Evolutionary conservation across 2,797 vertebrate genomes (phyloP), one percentile per base, ranked within the genome.

Genomic region (Myotis vivesi): DNA sequence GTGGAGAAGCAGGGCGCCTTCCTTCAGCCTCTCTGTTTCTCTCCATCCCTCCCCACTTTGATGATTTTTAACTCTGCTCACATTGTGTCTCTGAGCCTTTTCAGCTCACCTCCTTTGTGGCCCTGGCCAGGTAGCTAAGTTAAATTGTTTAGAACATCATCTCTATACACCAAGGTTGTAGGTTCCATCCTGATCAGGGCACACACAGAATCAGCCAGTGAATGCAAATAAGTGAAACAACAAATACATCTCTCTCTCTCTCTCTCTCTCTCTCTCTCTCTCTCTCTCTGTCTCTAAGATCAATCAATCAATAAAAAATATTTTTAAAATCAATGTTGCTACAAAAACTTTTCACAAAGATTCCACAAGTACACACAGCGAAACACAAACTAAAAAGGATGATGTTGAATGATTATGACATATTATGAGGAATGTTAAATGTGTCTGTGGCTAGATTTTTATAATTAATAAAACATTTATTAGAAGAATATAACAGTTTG

Each of bases 1-100:
- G 23, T 0, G 1, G 13, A 4, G 5, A 0, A 8, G 7, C 5
- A 13, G 15, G 8, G 25, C 0, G 1, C 30, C 3, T 4, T 53
- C 11, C 13, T 33, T 12, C 23, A n/a, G 15, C 9, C 76, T 6
- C 12, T 4, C 10, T 9, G 19, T 4, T 0, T 22, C 7, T 2
- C 55, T n/a, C 1, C 2, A 1, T 6, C 23, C 28, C 5, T 6
- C 22, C 62, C 7, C 0, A 0, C 22, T 53, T 12, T 0, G 1
- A 3, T 15, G 9, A 25, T 13, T 19, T 51, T n/a, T 25, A 49
- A 13, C 22, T 41, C 3, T 36, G 3, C 25, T 6, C 28, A 44
- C 44, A n/a, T 3, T 6, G 4, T 7, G 12, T n/a, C 28, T 15
- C 17, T 55, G 30, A 36, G 44, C 5, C 46, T 33, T 66, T 59